Conservation (phyloP, 1,140 invertebrate genomes). For the Oncopodura yosiiana region DNA sequence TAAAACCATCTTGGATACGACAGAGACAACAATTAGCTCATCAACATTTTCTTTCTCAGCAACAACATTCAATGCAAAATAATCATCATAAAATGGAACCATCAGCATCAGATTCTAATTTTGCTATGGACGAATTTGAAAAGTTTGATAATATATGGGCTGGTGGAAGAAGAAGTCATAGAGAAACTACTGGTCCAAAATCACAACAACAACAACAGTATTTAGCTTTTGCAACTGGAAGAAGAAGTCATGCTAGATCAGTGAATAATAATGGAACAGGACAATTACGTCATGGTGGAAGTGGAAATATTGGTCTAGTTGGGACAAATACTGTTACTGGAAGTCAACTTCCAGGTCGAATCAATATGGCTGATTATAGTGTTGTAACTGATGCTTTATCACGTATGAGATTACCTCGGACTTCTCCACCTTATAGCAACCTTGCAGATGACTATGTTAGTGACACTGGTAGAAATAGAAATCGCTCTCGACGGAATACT, state of each 20-base stretch:
- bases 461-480: slow-evolving; percentile 33
- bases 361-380: slow-evolving; percentile 32
- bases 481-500: slow-evolving; percentile 27
- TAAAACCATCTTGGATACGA: slow-evolving; percentile 36
- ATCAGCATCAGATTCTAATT: slow-evolving; percentile 33
- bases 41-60: slow-evolving; percentile 7
- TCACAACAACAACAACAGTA: slow-evolving; percentile 19
- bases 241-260: slow-evolving; percentile 29
- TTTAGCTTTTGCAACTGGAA: slow-evolving; percentile 31
- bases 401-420: slow-evolving; percentile 32
- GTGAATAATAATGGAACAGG: slow-evolving; percentile 34
- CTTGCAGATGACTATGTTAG: slow-evolving; percentile 35
- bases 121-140: slow-evolving; percentile 25
- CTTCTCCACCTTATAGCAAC: slow-evolving; percentile 34
- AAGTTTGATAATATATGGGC: slow-evolving; percentile 34
- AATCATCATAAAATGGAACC: slow-evolving; percentile 30
- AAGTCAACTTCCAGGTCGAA: slow-evolving; percentile 11
- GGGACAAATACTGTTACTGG: slow-evolving; percentile 7
- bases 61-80: neutral
- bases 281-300: slow-evolving; percentile 19
- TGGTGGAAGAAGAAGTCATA: slow-evolving; percentile 28
- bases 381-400: slow-evolving; percentile 33
- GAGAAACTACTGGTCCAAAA: slow-evolving; percentile 23
- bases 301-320: neutral
- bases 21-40: slow-evolving; percentile 56